These are phyloP conservation scores for Drosophila histrio DNA, from an alignment of 2,888 invertebrate genomes.

Conservation along the genomic window DNA sequence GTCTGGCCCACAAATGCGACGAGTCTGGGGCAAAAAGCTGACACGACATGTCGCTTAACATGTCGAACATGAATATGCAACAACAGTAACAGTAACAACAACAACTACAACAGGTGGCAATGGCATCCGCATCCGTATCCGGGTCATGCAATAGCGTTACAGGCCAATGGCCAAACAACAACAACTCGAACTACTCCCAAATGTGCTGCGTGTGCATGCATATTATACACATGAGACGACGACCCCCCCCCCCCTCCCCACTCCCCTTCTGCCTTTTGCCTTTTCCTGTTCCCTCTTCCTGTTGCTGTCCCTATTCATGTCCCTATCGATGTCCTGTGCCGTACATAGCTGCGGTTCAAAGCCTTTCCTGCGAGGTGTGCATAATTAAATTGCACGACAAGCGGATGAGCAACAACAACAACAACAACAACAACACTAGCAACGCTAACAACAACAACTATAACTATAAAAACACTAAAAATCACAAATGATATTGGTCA, in stretches of 20 bases:
- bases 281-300: not conserved
- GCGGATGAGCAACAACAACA: constrained; percentile 41
- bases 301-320: constrained; percentile 12
- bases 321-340: constrained; percentile 12
- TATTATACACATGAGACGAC: constrained; percentile 39
- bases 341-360: constrained; percentile 23
- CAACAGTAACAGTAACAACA: constrained; percentile 20
- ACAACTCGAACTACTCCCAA: constrained; percentile 66
- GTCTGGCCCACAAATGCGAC: constrained; percentile 30
- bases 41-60: constrained; percentile 70
- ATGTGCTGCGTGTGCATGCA: constrained; percentile 70
- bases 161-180: constrained; percentile 42
- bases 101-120: constrained; percentile 65
- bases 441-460: constrained; percentile 43
- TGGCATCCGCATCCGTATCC: constrained; percentile 44
- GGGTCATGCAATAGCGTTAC: constrained; percentile 50
- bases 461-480: constrained; percentile 5
- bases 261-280: not conserved
- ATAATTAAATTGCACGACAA: constrained; percentile 63
- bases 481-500: constrained; percentile 38
- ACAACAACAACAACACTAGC: not conserved
- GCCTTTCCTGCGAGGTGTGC: constrained; percentile 45
- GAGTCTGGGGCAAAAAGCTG: constrained; percentile 28
- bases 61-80: constrained; percentile 70
- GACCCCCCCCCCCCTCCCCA: not conserved